Evolutionary conservation across 2,113 vertebrate genomes (phyloP), one percentile per base, ranked within the genome.

Genomic region (Asarcornis scutulata): DNA sequence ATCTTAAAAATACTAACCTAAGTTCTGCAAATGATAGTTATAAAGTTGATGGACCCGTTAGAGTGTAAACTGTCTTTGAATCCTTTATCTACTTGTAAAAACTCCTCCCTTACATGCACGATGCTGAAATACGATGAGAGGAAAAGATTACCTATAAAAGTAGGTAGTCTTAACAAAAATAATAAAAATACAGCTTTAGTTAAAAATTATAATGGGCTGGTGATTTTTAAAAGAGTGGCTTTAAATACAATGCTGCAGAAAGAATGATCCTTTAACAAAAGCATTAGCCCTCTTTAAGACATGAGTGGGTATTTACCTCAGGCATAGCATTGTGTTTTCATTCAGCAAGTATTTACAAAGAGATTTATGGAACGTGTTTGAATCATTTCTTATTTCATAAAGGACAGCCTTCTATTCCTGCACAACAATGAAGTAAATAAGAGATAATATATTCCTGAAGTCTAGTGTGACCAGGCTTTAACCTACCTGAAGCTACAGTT

Each of bases 321-420:
- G 46, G 58, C 40, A 68, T 8, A 76, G 73, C 31, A 58, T 1
- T 58, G 23, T 29, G 17, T 0, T 86, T 82, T 83, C 32, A 13
- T 80, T 92, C 59, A 50, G 83, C 22, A 69, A 91, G 86, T 56
- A 82, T 60, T 93, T 87, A 73, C 17, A 92, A 78, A 4, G 11
- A 90, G 22, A 85, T 82, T 84, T 91, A 79, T 80, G 74, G 87
- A 86, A 83, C 50, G 40, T 40, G 11, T 89, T 71, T 79, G 67
- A 79, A 88, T 46, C 40, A 53, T 62, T 87, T 88, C 50, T 87
- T 89, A 91, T 76, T 88, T 92, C 25, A 48, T 69, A 13, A 90
- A 91, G 79, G 66, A 85, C 50, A 91, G 20, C 36, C 16, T 32
- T 32, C 11, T 79, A 86, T 82, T 93, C 72, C 42, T 64, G 60